Evolutionary conservation across 2,113 vertebrate species (phyloP).

Genomic region (Monarcha castaneiventris): DNA sequence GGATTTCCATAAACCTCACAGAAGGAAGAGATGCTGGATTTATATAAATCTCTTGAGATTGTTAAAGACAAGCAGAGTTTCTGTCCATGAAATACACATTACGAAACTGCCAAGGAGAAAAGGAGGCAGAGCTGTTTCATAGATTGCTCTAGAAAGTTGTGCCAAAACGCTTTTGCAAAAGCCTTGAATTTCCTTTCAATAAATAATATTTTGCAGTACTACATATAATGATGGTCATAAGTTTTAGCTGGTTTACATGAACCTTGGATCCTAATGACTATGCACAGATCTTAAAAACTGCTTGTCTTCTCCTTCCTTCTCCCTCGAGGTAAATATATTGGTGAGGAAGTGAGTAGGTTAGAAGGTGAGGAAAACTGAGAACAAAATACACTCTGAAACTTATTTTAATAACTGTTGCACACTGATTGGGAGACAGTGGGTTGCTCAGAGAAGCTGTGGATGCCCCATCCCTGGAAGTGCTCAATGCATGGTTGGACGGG

Average conservation of each 20-base stretch:
- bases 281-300: neutral
- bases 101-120: neutral
- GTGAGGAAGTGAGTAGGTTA: neutral
- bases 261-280: neutral
- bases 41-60: neutral
- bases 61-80: neutral
- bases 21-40: neutral
- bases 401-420: neutral
- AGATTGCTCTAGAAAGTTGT: neutral
- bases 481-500: rapidly evolving
- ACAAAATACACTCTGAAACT: neutral
- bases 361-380: neutral
- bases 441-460: neutral
- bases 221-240: neutral
- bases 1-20: neutral
- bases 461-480: no score
- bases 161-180: neutral
- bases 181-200: neutral
- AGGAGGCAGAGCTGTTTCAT: neutral
- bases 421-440: neutral
- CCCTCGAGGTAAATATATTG: rapidly evolving
- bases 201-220: neutral
- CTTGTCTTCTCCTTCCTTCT: neutral
- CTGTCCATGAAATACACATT: neutral
- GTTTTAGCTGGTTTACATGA: neutral